phyloP scores from a whole-genome alignment of 2,888 invertebrate genomes.

The Lasioglossum zephyrum region DNA sequence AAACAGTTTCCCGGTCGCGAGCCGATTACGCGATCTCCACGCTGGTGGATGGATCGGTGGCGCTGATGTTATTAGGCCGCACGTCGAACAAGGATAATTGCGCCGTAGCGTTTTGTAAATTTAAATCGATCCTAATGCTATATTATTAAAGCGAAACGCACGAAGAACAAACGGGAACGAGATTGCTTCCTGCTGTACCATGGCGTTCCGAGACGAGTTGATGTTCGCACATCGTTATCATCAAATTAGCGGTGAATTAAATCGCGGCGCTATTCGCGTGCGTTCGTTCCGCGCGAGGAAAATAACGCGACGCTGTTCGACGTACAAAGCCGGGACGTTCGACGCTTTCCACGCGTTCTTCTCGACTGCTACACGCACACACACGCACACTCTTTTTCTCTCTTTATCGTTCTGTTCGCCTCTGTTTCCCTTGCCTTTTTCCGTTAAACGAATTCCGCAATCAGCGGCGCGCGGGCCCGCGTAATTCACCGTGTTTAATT shows the following conservation, averaged over 20 bases:
- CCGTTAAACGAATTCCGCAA: constrained; percentile 31
- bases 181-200: neutral
- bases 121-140: constrained; percentile 15
- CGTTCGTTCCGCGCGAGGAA: neutral
- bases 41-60: neutral
- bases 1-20: constrained; percentile 1
- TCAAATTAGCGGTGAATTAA: constrained; percentile 25
- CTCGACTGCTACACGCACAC: neutral
- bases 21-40: neutral
- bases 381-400: neutral
- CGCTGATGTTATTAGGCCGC: neutral
- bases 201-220: neutral
- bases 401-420: neutral
- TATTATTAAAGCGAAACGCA: constrained; percentile 9
- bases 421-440: neutral
- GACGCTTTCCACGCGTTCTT: constrained; percentile 7
- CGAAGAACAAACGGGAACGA: constrained; percentile 7
- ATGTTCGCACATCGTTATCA: constrained; percentile 28
- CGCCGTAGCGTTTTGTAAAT: constrained; percentile 10
- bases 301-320: neutral
- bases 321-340: neutral
- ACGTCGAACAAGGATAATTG: constrained; percentile 1
- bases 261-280: neutral
- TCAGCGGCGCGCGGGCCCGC: constrained; percentile 24
- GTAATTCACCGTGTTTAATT: constrained; percentile 40